Evolutionary conservation across 2,888 invertebrate species (phyloP).

Genomic region (Nephrocerus scutellatus): DNA sequence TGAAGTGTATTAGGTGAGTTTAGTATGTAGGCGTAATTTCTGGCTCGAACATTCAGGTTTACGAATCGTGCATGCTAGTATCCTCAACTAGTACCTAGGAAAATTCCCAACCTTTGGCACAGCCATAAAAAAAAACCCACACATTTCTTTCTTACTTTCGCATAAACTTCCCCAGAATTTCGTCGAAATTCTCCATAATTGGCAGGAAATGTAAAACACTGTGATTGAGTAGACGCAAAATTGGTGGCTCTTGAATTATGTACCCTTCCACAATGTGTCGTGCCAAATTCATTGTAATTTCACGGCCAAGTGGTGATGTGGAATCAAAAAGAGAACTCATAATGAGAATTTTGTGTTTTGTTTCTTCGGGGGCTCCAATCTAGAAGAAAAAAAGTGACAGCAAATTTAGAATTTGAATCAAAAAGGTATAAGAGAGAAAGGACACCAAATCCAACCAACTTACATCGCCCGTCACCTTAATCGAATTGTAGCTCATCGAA

Average conservation of each 20-base stretch:
- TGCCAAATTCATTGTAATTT: conserved; percentile 73
- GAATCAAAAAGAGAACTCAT: conserved; percentile 71
- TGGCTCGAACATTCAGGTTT: too few species aligned
- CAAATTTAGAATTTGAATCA: background rate
- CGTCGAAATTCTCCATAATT: conserved; percentile 37
- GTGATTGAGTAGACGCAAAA: conserved; percentile 59
- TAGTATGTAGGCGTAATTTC: too few species aligned
- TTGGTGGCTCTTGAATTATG: conserved; percentile 58
- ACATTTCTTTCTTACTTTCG: conserved; percentile 34
- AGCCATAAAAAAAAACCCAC: too few species aligned
- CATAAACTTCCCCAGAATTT: conserved; percentile 33
- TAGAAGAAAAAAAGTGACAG: conserved; percentile 40
- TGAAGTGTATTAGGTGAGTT: too few species aligned
- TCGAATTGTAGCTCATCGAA: conserved; percentile 59
- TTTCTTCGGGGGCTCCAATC: conserved; percentile 71
- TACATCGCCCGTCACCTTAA: conserved; percentile 69
- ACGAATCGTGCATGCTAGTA: too few species aligned
- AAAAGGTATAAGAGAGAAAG: too few species aligned
- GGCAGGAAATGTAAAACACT: conserved; percentile 77
- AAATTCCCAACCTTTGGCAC: too few species aligned
- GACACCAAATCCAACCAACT: too few species aligned
- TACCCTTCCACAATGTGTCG: conserved; percentile 72
- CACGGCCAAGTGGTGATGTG: conserved; percentile 76
- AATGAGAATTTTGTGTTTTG: conserved; percentile 75
- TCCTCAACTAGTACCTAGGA: too few species aligned